Evolutionary conservation across 2,797 vertebrate genomes (phyloP), one percentile per base, ranked within the genome.

Genomic region (Eptatretus atami): DNA sequence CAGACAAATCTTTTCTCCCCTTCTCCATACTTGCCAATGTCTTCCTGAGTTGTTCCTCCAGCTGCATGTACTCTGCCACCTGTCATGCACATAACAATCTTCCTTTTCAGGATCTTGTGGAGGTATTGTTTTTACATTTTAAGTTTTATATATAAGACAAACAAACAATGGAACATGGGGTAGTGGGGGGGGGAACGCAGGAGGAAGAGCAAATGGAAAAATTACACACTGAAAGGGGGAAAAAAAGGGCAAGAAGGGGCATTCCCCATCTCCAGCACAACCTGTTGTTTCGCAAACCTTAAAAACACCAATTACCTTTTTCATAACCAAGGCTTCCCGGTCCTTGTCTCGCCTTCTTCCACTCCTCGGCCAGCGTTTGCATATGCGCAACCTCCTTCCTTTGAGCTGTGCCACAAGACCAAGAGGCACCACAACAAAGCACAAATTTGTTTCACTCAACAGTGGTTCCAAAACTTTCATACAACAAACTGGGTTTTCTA

Each of bases 321-420:
- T 96, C 72, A 81, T 84, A 53, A 88, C 78, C 68, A 94, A 70
- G n/a, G 80, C 82, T 66, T 95, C 87, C 67, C 90, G 78, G 69
- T 90, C 86, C 65, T 71, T 31, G 53, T 95, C 85, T 67, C 84
- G 78, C 72, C 72, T n/a, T 83, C 74, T 73, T 84, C 86, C 84
- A 92, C 69, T 94, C 85, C 53, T 87, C 82, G 2, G 82, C 82
- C 71, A 94, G 72, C 11, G 76, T 79, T 69, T 83, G 79, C 84
- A 95, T 86, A 71, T 86, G 82, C 67, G 73, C 78, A 70, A 81
- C 70, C 75, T 94, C 86, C 71, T 83, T 95, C 74, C 80, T 72
- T 75, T 86, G 66, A 96, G 68, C 84, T 95, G 71, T n/a, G 25
- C 64, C 68, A 24, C 53, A 2, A 2, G 54, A 24, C 52, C 12